These are phyloP conservation scores for Eulithis prunata DNA, from an alignment of 2,888 invertebrate species.

Conservation along the genomic window DNA sequence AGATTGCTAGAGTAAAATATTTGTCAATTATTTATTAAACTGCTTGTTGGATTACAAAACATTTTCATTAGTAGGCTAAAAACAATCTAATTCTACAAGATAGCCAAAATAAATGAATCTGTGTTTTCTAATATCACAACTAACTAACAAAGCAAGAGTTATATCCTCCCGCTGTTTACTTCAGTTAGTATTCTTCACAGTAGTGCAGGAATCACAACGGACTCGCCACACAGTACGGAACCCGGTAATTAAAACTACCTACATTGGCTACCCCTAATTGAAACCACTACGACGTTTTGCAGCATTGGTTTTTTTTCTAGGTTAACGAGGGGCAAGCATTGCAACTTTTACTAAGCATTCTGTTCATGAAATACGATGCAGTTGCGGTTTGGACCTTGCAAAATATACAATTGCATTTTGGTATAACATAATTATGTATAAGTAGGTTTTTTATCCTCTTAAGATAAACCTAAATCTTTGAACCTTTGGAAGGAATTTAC, in stretches of 20 bases:
- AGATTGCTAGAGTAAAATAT: slow-evolving; percentile 7
- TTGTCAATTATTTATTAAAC: slow-evolving; percentile 13
- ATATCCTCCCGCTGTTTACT: slow-evolving; percentile 5
- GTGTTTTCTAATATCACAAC: too few relatives aligned
- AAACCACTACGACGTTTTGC: slow-evolving; percentile 65
- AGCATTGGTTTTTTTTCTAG: slow-evolving; percentile 49
- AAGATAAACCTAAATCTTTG: too few relatives aligned
- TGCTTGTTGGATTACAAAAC: slow-evolving; percentile 9
- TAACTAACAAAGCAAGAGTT: too few relatives aligned
- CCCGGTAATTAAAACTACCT: slow-evolving; percentile 56
- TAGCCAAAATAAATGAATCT: too few relatives aligned
- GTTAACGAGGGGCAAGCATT: slow-evolving; percentile 54
- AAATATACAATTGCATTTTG: too few relatives aligned
- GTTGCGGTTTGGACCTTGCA: neutral
- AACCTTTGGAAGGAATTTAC: too few relatives aligned
- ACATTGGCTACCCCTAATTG: slow-evolving; percentile 60
- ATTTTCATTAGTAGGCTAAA: neutral
- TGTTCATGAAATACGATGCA: slow-evolving; percentile 18
- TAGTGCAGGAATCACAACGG: slow-evolving; percentile 25
- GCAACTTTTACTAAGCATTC: slow-evolving; percentile 21
- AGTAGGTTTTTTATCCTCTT: too few relatives aligned
- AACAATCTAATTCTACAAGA: neutral
- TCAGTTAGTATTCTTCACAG: slow-evolving; percentile 24
- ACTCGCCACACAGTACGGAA: slow-evolving; percentile 23
- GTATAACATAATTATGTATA: too few relatives aligned